These are phyloP conservation scores for Paragorgia papillata DNA, from an alignment of 92 coral and sea anemone species.

Conservation along the genomic window DNA sequence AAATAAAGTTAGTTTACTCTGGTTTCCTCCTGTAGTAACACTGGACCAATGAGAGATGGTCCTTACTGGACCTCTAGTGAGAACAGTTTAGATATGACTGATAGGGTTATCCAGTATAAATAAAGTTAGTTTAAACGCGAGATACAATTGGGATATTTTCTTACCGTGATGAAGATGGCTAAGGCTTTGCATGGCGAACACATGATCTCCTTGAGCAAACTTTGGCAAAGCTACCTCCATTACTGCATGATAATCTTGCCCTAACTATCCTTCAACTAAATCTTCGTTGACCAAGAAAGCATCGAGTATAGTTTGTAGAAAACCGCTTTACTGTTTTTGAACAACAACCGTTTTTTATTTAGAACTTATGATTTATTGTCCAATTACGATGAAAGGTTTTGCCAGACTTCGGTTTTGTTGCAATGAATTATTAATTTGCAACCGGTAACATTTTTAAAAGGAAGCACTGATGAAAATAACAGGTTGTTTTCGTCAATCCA, in stretches of 20 bases:
- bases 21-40: too few relatives aligned
- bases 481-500: not conserved
- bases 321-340: not conserved
- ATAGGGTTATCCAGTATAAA: too few relatives aligned
- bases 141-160: not conserved
- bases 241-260: not conserved
- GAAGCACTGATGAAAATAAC: not conserved
- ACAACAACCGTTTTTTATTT: not conserved
- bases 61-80: too few relatives aligned
- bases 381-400: not conserved
- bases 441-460: not conserved
- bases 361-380: not conserved
- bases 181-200: slow-evolving; percentile 70
- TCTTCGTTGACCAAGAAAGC: not conserved
- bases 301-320: not conserved
- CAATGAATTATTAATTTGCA: not conserved
- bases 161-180: slow-evolving; percentile 91
- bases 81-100: too few relatives aligned
- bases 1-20: too few relatives aligned
- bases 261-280: not conserved
- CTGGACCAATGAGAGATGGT: too few relatives aligned
- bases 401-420: not conserved
- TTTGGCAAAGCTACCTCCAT: slow-evolving; percentile 24
- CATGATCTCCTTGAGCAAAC: slow-evolving; percentile 70
- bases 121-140: too few relatives aligned